Conservation (phyloP, 2,888 invertebrate species). For the Tribolium freemani region DNA sequence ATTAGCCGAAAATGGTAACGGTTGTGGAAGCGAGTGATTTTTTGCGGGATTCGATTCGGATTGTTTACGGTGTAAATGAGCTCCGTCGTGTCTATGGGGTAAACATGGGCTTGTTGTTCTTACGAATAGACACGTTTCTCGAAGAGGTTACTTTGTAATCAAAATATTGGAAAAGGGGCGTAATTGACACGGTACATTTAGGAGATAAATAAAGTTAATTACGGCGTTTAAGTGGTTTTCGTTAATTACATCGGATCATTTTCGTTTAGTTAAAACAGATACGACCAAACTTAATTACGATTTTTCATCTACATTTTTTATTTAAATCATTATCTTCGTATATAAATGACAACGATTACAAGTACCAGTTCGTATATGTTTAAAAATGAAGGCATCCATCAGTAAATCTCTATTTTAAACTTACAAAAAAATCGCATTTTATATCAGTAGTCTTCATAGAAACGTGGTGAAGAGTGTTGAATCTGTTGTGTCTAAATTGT, state of each 20-base stretch:
- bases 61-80: background rate
- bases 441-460: too few species aligned
- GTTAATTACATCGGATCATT: background rate
- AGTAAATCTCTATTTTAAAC: too few species aligned
- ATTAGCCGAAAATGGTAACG: background rate
- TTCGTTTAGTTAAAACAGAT: too few species aligned
- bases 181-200: background rate
- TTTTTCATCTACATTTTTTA: too few species aligned
- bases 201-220: background rate
- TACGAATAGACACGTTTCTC: background rate
- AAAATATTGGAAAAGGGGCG: background rate
- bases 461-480: too few species aligned
- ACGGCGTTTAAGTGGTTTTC: background rate
- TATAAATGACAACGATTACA: too few species aligned
- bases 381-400: too few species aligned
- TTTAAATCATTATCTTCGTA: too few species aligned
- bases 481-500: too few species aligned
- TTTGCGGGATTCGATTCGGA: background rate
- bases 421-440: too few species aligned
- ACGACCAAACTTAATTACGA: too few species aligned
- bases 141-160: background rate
- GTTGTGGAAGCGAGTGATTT: background rate
- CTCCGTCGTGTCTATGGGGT: background rate
- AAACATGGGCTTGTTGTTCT: background rate
- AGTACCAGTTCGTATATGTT: too few species aligned